Evolutionary conservation across 1,140 invertebrate species (phyloP).

Genomic region (Euura saliciscinereae): DNA sequence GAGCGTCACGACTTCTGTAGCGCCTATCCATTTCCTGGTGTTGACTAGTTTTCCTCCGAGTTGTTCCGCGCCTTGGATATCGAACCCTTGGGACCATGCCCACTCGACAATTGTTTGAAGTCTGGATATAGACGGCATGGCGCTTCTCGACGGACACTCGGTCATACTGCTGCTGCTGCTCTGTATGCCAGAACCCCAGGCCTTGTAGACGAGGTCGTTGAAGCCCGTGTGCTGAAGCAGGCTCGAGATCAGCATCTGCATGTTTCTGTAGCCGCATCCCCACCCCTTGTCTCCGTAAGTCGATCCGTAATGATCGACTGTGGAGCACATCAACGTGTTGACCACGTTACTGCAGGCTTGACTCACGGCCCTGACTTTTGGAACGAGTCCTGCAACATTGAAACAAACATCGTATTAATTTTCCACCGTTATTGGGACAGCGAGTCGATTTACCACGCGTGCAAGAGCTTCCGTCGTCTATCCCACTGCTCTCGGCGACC

Average conservation of each 20-base stretch:
- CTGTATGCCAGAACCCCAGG: constrained; percentile 50
- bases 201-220: constrained; percentile 70
- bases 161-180: constrained; percentile 38
- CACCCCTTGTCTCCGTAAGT: constrained; percentile 88
- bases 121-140: constrained; percentile 83
- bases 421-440: constrained; percentile 12
- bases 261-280: constrained; percentile 91
- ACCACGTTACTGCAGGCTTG: constrained; percentile 71
- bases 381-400: constrained; percentile 68
- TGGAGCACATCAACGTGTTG: constrained; percentile 75
- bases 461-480: constrained; percentile 83
- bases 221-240: constrained; percentile 77
- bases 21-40: constrained; percentile 92
- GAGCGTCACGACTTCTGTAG: constrained; percentile 83
- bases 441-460: constrained; percentile 65
- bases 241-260: constrained; percentile 89
- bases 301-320: constrained; percentile 84
- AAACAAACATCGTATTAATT: not conserved
- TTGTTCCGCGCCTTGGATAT: constrained; percentile 84
- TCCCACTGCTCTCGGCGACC: constrained; percentile 75
- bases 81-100: constrained; percentile 89
- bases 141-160: constrained; percentile 62
- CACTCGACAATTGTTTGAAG: constrained; percentile 84
- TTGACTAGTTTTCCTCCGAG: constrained; percentile 80
- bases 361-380: constrained; percentile 73